Conservation (phyloP, 1,140 invertebrate species). For the Antheraea mylitta region DNA sequence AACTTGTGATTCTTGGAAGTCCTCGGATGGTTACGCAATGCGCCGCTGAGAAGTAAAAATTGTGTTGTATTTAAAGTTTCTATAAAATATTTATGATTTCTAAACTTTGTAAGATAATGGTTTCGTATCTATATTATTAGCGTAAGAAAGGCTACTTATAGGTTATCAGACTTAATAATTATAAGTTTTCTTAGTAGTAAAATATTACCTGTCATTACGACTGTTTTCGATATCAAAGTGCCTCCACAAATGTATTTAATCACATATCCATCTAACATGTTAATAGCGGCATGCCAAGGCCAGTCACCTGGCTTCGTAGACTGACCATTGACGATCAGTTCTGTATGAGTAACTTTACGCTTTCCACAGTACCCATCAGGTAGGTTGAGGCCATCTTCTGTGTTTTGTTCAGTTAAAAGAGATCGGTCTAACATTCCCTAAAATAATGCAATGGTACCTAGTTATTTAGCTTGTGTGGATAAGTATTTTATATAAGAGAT, state of each 20-base stretch:
- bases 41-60: constrained; percentile 45
- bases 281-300: constrained; percentile 92
- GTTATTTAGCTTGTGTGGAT: too few species aligned
- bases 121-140: too few species aligned
- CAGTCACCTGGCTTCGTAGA: constrained; percentile 83
- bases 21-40: constrained; percentile 52
- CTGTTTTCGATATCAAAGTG: constrained; percentile 42
- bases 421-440: constrained; percentile 33
- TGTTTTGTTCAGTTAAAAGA: constrained; percentile 29
- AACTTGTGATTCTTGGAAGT: constrained; percentile 37
- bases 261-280: constrained; percentile 82
- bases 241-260: constrained; percentile 58
- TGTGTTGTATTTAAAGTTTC: too few species aligned
- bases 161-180: too few species aligned
- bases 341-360: constrained; percentile 44
- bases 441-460: background rate
- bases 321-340: constrained; percentile 46
- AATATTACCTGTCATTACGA: constrained; percentile 49
- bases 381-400: constrained; percentile 20
- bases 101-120: too few species aligned
- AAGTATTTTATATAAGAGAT: too few species aligned
- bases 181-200: background rate
- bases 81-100: too few species aligned
- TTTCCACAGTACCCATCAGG: constrained; percentile 45
- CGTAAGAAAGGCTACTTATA: too few species aligned